phyloP scores from a whole-genome alignment of 2,888 invertebrate genomes.

The Scaptomyza polygonia region DNA sequence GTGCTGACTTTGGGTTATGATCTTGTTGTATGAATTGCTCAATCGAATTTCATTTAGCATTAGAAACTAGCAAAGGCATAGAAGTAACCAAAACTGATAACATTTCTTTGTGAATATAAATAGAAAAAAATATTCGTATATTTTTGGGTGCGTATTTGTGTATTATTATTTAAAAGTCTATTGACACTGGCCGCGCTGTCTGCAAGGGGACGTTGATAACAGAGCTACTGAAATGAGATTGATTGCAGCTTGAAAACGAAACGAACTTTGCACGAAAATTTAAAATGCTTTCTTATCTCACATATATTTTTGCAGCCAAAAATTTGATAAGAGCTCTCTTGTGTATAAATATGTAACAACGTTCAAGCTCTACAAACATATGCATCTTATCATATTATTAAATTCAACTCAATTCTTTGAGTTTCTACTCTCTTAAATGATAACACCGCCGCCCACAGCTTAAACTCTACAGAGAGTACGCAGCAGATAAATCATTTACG shows the following conservation, averaged over 20 bases:
- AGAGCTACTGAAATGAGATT: slow-evolving; percentile 40
- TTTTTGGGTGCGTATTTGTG: neutral
- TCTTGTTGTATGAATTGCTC: slow-evolving; percentile 27
- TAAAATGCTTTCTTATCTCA: slow-evolving; percentile 25
- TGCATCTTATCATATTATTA: slow-evolving; percentile 25
- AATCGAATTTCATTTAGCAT: slow-evolving; percentile 39
- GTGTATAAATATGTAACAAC: neutral
- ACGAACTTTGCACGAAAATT: slow-evolving; percentile 57
- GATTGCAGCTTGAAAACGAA: slow-evolving; percentile 31
- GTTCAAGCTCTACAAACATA: neutral
- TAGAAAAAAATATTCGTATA: neutral
- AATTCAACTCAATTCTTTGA: slow-evolving; percentile 11
- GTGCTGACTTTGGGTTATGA: slow-evolving; percentile 28
- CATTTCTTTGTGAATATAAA: too few species aligned
- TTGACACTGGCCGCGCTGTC: slow-evolving; percentile 74
- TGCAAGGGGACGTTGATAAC: slow-evolving; percentile 66
- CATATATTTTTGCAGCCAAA: slow-evolving; percentile 11
- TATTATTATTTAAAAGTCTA: slow-evolving; percentile 60
- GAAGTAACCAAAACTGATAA: slow-evolving; percentile 12
- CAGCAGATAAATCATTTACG: neutral
- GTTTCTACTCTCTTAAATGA: slow-evolving; percentile 42
- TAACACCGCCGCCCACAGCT: slow-evolving; percentile 17
- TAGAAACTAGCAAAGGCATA: slow-evolving; percentile 5
- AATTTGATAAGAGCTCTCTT: neutral
- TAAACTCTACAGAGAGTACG: slow-evolving; percentile 4